A percentile compares a stretch with the other conserved stretches of the same genome.
Conservation (phyloP, 2,888 invertebrate genomes). For the Ariolimax columbianus region DNA sequence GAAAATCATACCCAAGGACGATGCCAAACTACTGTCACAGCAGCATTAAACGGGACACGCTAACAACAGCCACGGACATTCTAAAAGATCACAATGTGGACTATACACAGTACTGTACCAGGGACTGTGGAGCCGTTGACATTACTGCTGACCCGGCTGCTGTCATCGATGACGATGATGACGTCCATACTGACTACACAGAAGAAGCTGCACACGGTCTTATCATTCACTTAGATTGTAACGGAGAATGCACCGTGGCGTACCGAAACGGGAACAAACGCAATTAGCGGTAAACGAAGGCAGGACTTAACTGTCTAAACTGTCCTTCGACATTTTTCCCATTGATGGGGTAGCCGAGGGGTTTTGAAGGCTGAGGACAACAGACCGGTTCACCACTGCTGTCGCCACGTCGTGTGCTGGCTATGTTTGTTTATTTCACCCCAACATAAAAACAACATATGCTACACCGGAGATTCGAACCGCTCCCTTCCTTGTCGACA, state of each 20-base stretch:
- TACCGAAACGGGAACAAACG: slow-evolving; percentile 33
- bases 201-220: slow-evolving; percentile 43
- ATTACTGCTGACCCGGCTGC: not conserved
- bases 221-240: slow-evolving; percentile 23
- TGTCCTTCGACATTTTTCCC: no score
- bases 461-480: no score
- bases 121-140: not conserved
- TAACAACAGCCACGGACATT: slow-evolving; percentile 36
- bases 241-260: not conserved
- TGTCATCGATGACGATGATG: not conserved
- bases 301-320: no score
- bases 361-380: no score
- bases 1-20: not conserved
- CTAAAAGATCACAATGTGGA: slow-evolving; percentile 24
- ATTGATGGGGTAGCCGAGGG: no score
- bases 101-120: not conserved
- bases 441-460: no score
- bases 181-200: slow-evolving; percentile 30
- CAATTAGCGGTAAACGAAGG: not conserved
- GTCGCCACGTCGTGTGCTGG: no score
- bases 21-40: slow-evolving; percentile 18
- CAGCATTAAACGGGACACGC: slow-evolving; percentile 25
- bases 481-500: no score
- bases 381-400: no score
- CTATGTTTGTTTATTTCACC: no score